Percentiles rank a stretch among this genome's conserved stretches.
phyloP scores from a whole-genome alignment of 2,888 invertebrate genomes.

The Antitype chi region DNA sequence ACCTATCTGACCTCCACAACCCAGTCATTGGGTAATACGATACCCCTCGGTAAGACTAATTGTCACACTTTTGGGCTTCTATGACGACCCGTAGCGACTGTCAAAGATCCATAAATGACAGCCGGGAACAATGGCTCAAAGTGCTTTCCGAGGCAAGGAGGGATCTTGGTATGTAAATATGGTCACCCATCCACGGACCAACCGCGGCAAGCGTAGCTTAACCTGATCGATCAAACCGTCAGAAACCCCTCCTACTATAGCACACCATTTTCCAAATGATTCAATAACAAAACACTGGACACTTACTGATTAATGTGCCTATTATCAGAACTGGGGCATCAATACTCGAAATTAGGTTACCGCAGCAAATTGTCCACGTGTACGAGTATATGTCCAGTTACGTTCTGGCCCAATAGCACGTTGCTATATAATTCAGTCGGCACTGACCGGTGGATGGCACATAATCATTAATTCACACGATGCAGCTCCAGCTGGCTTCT shows the following conservation, averaged over 20 bases:
- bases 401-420: constrained; percentile 36
- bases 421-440: constrained; percentile 56
- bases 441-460: constrained; percentile 67
- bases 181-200: no score
- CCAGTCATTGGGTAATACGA: no score
- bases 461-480: constrained; percentile 74
- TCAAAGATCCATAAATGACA: no score
- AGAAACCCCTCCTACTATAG: background rate
- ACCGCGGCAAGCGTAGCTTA: no score
- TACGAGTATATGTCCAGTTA: constrained; percentile 15
- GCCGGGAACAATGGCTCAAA: no score
- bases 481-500: constrained; percentile 55
- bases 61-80: no score
- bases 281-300: constrained; percentile 35
- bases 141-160: no score
- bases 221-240: no score
- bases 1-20: no score
- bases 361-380: constrained; percentile 43
- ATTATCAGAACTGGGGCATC: constrained; percentile 53
- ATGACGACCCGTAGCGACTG: no score
- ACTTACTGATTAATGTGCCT: constrained; percentile 36
- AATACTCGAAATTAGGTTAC: constrained; percentile 59
- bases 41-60: no score
- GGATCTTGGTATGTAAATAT: no score
- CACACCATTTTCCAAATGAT: constrained; percentile 30